phyloP scores from a whole-genome alignment of 2,113 vertebrate genomes.

The Petrocephalus zakoni region DNA sequence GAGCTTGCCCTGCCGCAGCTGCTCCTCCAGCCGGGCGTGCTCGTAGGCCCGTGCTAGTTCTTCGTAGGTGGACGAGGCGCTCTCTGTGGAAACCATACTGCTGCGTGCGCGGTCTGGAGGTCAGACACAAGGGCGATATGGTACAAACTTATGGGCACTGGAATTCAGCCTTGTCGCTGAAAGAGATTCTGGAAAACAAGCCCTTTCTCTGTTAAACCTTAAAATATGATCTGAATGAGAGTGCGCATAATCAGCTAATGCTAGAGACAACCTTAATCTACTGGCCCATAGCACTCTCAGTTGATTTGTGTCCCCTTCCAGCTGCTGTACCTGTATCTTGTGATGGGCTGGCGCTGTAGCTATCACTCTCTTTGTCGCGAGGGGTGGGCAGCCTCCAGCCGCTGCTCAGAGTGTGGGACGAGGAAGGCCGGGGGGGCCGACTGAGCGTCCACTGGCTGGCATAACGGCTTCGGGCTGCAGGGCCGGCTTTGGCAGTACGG shows the following conservation, averaged over 20 bases:
- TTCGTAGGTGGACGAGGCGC: constrained; percentile 96
- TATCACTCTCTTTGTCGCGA: constrained; percentile 95
- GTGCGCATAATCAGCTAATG: background rate
- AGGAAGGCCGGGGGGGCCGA: constrained; percentile 89
- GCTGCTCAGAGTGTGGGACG: constrained; percentile 91
- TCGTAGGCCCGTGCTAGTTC: constrained; percentile 95
- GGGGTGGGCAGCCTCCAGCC: constrained; percentile 96
- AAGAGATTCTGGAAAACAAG: background rate
- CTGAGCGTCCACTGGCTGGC: constrained; percentile 98
- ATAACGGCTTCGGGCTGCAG: constrained; percentile 85
- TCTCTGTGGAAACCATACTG: constrained; percentile 99
- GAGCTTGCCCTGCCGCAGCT: constrained; percentile 95
- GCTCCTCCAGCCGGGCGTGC: constrained; percentile 97
- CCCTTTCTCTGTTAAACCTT: background rate
- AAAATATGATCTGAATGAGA: background rate
- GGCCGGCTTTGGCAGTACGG: constrained; percentile 85
- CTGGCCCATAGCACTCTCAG: background rate
- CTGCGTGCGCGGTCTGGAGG: constrained; percentile 82
- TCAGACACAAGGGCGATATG: constrained; percentile 24
- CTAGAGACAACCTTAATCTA: background rate
- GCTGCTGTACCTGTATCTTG: constrained; percentile 85
- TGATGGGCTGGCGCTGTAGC: constrained; percentile 97
- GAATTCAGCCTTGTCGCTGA: too few relatives aligned
- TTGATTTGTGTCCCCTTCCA: background rate
- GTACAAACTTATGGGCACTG: background rate